Conservation (phyloP, 2,888 invertebrate genomes). For the Luperina nickerlii region DNA sequence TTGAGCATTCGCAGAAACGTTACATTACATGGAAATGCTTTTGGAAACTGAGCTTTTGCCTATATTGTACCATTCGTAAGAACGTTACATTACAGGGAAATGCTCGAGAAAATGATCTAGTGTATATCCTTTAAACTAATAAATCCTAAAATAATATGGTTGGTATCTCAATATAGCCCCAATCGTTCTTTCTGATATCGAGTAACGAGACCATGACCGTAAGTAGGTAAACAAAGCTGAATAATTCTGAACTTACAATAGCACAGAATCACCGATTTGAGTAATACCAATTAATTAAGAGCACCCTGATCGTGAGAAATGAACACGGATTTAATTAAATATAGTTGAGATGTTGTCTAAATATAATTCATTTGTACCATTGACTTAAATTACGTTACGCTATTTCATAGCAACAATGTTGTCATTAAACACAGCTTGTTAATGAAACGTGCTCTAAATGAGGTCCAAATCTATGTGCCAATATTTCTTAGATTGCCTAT, state of each 20-base stretch:
- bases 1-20: background rate
- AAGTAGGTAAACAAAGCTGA: constrained; percentile 41
- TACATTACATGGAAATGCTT: background rate
- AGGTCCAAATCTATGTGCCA: background rate
- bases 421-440: constrained; percentile 23
- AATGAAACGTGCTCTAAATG: background rate
- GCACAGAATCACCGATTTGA: constrained; percentile 23
- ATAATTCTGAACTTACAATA: constrained; percentile 46
- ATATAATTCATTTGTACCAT: constrained; percentile 30
- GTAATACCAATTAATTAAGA: constrained; percentile 50
- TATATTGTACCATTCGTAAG: background rate
- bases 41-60: too few relatives aligned
- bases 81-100: background rate
- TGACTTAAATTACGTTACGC: constrained; percentile 10
- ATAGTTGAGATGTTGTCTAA: constrained; percentile 30
- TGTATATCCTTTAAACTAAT: too few relatives aligned
- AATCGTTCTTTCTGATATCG: constrained; percentile 2
- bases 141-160: constrained; percentile 8
- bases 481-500: background rate
- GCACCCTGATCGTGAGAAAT: constrained; percentile 56
- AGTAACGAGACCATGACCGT: constrained; percentile 24
- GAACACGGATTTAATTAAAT: constrained; percentile 51
- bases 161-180: constrained; percentile 27
- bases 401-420: constrained; percentile 18
- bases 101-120: too few relatives aligned